Evolutionary conservation across 2,113 vertebrate genomes (phyloP).

Genomic region (Poeciliopsis retropinna): DNA sequence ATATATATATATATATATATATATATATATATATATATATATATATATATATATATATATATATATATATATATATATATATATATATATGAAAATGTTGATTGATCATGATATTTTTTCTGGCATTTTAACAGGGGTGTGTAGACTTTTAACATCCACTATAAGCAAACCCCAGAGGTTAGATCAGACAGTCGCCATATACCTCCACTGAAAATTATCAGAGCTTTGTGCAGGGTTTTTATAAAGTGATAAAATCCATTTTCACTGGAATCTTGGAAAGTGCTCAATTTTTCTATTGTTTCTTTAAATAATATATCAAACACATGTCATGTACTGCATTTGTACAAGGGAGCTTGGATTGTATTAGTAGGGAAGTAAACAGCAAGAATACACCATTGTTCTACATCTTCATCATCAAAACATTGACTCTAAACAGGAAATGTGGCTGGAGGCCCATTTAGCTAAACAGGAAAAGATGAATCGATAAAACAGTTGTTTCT

Average conservation of each 20-base stretch:
- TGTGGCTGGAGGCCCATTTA: conserved; percentile 45
- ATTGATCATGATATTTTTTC: not conserved
- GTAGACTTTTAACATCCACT: not conserved
- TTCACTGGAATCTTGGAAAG: conserved; percentile 3
- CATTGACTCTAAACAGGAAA: conserved; percentile 62
- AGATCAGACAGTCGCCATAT: conserved; percentile 8
- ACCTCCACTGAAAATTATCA: conserved; percentile 7
- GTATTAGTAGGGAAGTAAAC: conserved; percentile 54
- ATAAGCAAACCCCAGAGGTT: not conserved
- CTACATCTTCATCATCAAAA: conserved; percentile 40
- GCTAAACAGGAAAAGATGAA: conserved; percentile 31
- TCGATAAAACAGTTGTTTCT: conserved; percentile 41
- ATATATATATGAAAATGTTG: too few relatives aligned
- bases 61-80: too few relatives aligned
- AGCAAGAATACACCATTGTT: conserved; percentile 55
- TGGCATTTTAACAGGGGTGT: not conserved
- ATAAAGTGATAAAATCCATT: conserved; percentile 7
- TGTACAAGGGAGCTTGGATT: conserved; percentile 29
- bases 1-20: too few relatives aligned
- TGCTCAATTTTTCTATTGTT: conserved; percentile 26
- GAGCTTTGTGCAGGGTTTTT: conserved; percentile 20
- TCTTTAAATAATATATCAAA: conserved; percentile 26
- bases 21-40: too few relatives aligned
- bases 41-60: too few relatives aligned
- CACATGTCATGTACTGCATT: conserved; percentile 8